phyloP scores from a whole-genome alignment of 1,140 invertebrate species.

The Meteorus sp. region DNA sequence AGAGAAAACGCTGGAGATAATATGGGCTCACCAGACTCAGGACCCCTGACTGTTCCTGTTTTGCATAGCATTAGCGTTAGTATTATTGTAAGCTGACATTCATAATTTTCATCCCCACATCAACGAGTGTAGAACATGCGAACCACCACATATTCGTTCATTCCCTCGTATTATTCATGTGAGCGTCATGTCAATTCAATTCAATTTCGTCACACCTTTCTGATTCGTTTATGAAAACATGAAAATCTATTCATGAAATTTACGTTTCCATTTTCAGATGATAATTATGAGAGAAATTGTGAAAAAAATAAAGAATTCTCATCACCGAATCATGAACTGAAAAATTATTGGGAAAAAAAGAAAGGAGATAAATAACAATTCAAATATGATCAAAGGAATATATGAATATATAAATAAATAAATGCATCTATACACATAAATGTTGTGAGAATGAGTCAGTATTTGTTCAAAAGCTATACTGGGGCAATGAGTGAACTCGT shows the following conservation, averaged over 20 bases:
- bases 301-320: no score
- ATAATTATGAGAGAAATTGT: no score
- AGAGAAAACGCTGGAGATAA: no score
- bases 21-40: no score
- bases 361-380: no score
- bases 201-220: slow-evolving; percentile 38
- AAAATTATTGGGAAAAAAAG: no score
- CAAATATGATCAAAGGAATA: no score
- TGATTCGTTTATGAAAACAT: not conserved
- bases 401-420: not conserved
- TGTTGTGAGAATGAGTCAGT: slow-evolving; percentile 56
- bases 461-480: slow-evolving; percentile 48
- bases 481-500: slow-evolving; percentile 29
- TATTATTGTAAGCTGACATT: slow-evolving; percentile 55
- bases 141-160: slow-evolving; percentile 23
- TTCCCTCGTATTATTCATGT: slow-evolving; percentile 25
- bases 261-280: no score
- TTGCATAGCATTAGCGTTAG: slow-evolving; percentile 50
- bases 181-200: slow-evolving; percentile 43
- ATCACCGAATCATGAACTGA: no score
- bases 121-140: not conserved
- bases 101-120: slow-evolving; percentile 48
- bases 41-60: slow-evolving; percentile 29
- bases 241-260: no score
- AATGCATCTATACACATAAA: not conserved